Conservation (phyloP, 1,140 invertebrate genomes). For the Colletes gigas region DNA sequence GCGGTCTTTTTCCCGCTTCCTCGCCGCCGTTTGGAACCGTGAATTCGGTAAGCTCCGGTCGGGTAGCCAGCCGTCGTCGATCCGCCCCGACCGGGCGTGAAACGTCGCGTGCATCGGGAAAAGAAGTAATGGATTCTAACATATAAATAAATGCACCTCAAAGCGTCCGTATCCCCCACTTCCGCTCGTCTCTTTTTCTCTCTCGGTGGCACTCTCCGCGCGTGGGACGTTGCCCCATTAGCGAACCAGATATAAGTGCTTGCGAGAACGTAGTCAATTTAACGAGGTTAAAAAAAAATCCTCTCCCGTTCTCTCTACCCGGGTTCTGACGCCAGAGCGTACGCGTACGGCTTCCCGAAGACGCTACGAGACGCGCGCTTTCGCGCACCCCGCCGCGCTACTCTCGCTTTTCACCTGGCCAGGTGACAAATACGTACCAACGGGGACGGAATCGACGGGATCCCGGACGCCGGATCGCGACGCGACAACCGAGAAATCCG, state of each 20-base stretch:
- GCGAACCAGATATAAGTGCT: constrained; percentile 42
- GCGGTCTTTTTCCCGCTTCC: no score
- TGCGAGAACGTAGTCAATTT: constrained; percentile 45
- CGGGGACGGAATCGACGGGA: not conserved
- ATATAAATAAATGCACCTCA: constrained; percentile 51
- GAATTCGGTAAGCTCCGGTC: no score
- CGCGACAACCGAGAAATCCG: no score
- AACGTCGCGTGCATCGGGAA: not conserved
- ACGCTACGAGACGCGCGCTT: constrained; percentile 4
- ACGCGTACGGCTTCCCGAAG: constrained; percentile 27
- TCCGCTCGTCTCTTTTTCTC: constrained; percentile 31
- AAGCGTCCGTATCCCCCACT: constrained; percentile 13
- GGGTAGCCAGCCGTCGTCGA: no score
- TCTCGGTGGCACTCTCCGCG: not conserved
- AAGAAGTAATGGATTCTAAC: constrained; percentile 39
- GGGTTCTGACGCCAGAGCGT: constrained; percentile 1
- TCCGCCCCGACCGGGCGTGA: not conserved
- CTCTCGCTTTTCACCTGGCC: constrained; percentile 50
- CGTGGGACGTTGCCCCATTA: constrained; percentile 49
- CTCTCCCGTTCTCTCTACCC: constrained; percentile 15
- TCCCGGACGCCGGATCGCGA: no score
- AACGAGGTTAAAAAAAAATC: constrained; percentile 45
- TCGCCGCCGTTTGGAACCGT: no score
- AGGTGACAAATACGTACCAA: constrained; percentile 64
- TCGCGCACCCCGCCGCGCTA: constrained; percentile 28